These are phyloP conservation scores for Ruditapes philippinarum DNA, from an alignment of 1,140 invertebrate genomes.

Conservation along the genomic window DNA sequence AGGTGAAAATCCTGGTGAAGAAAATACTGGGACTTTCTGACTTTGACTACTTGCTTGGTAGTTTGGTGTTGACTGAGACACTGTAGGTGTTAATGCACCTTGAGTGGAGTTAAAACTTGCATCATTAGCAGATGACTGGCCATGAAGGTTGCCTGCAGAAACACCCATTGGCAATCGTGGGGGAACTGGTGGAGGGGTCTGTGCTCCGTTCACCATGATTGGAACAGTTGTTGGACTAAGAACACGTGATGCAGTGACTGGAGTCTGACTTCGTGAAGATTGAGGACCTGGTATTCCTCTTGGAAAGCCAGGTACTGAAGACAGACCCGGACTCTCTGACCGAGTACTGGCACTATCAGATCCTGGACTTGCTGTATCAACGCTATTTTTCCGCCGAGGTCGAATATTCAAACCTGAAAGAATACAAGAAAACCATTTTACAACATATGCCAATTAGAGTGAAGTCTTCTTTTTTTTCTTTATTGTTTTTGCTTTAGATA, in stretches of 20 bases:
- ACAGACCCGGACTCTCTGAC: constrained; percentile 93
- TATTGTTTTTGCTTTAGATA: too few relatives aligned
- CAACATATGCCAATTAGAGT: too few relatives aligned
- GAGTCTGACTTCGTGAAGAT: neutral
- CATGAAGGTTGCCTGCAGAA: constrained; percentile 71
- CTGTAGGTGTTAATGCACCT: neutral
- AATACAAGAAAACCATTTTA: neutral
- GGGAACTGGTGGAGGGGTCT: constrained; percentile 91
- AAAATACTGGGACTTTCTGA: constrained; percentile 67
- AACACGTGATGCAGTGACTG: constrained; percentile 33
- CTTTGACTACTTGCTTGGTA: constrained; percentile 49
- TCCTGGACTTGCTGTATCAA: constrained; percentile 90
- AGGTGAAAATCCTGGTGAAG: constrained; percentile 32
- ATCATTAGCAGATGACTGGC: constrained; percentile 73
- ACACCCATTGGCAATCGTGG: constrained; percentile 86
- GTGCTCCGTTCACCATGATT: constrained; percentile 86
- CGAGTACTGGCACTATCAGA: constrained; percentile 95
- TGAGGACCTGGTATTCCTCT: constrained; percentile 40
- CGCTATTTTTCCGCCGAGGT: constrained; percentile 85
- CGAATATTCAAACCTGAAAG: constrained; percentile 21
- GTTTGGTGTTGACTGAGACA: constrained; percentile 42
- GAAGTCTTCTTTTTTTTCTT: too few relatives aligned
- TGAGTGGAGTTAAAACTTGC: neutral
- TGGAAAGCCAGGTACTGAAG: constrained; percentile 28
- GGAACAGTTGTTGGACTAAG: constrained; percentile 42